Evolutionary conservation across 2,797 vertebrate genomes (phyloP), one percentile per base, ranked within the genome.

Genomic region (Discoglossus pictus): DNA sequence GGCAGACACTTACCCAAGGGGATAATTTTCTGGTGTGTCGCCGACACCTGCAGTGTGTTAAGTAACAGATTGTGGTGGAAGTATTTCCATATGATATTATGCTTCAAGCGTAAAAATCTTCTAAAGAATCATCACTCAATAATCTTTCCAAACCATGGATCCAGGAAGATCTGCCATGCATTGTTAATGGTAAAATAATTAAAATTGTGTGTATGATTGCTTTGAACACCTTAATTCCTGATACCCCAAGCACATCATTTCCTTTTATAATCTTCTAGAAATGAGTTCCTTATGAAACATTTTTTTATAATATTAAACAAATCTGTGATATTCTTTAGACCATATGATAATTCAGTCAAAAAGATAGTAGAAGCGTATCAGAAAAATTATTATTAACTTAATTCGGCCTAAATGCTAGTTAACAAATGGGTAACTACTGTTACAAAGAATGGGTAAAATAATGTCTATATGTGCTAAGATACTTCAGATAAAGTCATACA

Each of bases 11-110:
- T 16, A 55, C 52, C 34, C 18, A 38, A 13, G 35, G 52, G 35
- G 34, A 38, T 39, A 8, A 38, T 38, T 39, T 12, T 21, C 16
- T 38, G 52, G 52, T 39, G 52, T 15, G 7, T 21, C 2, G 11
- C 52, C 27, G 23, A 35, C 52, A 55, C 52, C 34, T 55, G 35
- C 34, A 55, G 10, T 39, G 35, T 8, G 17, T 55, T 55, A 38
- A 38, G 17, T 18, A 24, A 48, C 35, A 35, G 27, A 4, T 9
- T 31, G 15, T 17, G 36, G 8, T 13, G 34, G 27, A 21, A 38
- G 34, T 10, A 35, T 54, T 38, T 20, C 31, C 52, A 39, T 38
- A 55, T 55, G 52, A 55, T 6, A 53, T 35, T 9, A 53, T 11
- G 34, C 34, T 55, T 7, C 2, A 10, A 52, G 5, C 12, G 34